Evolutionary conservation across 1,140 invertebrate genomes (phyloP).

Genomic region (Caerostris extrusa): DNA sequence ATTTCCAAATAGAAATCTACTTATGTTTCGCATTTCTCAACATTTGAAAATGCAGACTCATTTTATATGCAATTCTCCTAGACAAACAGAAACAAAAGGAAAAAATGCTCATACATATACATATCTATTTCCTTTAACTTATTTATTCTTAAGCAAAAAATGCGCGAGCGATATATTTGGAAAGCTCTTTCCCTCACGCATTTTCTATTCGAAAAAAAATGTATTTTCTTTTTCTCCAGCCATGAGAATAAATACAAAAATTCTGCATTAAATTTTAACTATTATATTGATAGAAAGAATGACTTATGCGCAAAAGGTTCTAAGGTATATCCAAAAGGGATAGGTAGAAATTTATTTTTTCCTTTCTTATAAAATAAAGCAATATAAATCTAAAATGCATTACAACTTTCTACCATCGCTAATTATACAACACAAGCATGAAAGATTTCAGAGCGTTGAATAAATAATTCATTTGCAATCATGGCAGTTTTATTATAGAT

Average conservation of each 20-base stretch:
- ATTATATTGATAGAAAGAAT: neutral
- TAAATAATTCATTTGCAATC: too few species aligned
- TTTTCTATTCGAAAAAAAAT: constrained; percentile 7
- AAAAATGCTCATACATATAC: neutral
- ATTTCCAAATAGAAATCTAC: neutral
- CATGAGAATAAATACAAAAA: neutral
- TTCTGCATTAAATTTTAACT: neutral
- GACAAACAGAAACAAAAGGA: neutral
- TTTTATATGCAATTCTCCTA: neutral
- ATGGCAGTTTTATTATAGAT: too few species aligned
- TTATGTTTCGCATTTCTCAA: neutral
- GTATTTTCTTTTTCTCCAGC: neutral
- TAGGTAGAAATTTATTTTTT: too few species aligned
- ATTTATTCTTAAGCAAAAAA: neutral
- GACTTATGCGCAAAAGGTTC: neutral
- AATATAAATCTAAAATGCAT: neutral
- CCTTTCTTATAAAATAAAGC: too few species aligned
- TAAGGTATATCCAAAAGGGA: too few species aligned
- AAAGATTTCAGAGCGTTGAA: too few species aligned
- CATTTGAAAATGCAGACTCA: neutral
- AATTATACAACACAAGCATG: too few species aligned
- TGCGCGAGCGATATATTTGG: neutral
- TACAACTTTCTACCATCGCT: neutral
- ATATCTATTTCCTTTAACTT: neutral
- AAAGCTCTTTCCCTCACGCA: neutral